Evolutionary conservation across 1,140 invertebrate genomes (phyloP), one percentile per base, ranked within the genome.

Genomic region (Cotesia typhae): DNA sequence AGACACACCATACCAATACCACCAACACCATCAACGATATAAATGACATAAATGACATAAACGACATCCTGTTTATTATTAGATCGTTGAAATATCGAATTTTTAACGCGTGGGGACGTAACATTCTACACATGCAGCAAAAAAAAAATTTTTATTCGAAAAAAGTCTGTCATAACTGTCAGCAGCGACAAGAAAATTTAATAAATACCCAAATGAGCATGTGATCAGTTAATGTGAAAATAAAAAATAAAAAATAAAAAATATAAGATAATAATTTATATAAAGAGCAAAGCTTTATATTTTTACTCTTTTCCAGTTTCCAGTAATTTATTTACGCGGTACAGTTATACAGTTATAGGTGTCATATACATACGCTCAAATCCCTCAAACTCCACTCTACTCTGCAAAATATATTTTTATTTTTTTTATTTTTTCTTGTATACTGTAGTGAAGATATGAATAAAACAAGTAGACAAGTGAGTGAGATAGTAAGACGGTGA

Each of bases 401-500:
- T 28, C 28, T 28, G 28, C 28, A 28, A 28, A 28, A 28, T 28
- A 28, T 28, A 28, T 28, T 1, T 28, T 2, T 2, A 28, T 28
- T 28, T 17, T 17, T 17, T 17, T 28, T 28, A 28, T 28, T 28
- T 28, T 28, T 28, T 28, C 1, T 28, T 28, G 28, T 52, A 28
- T 36, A 51, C 51, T 65, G 51, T 5, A 38, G 57, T 35, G 12
- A 12, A 38, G 63, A 47, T 67, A 53, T 53, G 53, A 37, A 37
- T 38, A 4, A 47, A 28, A 57, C 12, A 67, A 14, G 37, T 52
- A 71, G 68, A 61, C 68, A 55, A 73, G 73, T 70, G 78, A 84
- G 82, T 80, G 83, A 85, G 82, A 84, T 81, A 84, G 77, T 75
- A 72, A 61, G 66, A 75, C 75, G 83, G 80, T 85, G 83, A 86